A percentile compares a stretch with the other conserved stretches of the same genome.
phyloP scores from a whole-genome alignment of 2,888 invertebrate genomes.

The Microctonus aethiopoides region DNA sequence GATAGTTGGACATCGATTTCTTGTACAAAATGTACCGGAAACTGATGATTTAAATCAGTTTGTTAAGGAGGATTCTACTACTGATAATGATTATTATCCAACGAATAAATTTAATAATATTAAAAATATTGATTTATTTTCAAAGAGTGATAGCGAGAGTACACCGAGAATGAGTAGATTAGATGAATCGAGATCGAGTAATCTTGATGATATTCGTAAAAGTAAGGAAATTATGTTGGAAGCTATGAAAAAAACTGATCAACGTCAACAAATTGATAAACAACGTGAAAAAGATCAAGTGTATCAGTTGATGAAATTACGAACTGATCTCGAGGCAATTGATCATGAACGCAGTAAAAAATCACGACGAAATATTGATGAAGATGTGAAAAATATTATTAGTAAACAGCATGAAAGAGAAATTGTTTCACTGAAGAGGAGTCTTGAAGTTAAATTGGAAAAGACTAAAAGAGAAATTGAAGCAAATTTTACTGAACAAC shows the following conservation, averaged over 20 bases:
- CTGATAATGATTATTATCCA: conserved; percentile 45
- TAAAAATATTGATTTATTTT: conserved; percentile 59
- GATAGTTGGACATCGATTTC: conserved; percentile 57
- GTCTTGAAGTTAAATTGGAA: conserved; percentile 69
- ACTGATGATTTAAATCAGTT: conserved; percentile 58
- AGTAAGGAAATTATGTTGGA: conserved; percentile 54
- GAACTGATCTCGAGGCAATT: conserved; percentile 50
- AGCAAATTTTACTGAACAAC: conserved; percentile 66
- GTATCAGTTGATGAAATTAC: conserved; percentile 45
- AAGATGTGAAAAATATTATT: background rate
- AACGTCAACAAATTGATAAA: conserved; percentile 37
- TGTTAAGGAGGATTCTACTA: conserved; percentile 45
- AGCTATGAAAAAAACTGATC: conserved; percentile 47
- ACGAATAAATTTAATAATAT: conserved; percentile 54
- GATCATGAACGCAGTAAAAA: conserved; percentile 51
- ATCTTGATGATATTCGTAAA: conserved; percentile 50
- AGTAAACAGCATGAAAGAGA: conserved; percentile 67
- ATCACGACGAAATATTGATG: conserved; percentile 54
- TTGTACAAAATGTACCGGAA: conserved; percentile 62
- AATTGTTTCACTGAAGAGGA: conserved; percentile 70
- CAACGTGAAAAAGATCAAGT: conserved; percentile 42
- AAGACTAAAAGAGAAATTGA: conserved; percentile 63
- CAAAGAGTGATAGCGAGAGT: conserved; percentile 56
- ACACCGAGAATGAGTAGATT: conserved; percentile 42
- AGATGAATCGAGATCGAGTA: conserved; percentile 45